Conservation (phyloP, 2,113 vertebrate species). For the Galemys pyrenaicus region DNA sequence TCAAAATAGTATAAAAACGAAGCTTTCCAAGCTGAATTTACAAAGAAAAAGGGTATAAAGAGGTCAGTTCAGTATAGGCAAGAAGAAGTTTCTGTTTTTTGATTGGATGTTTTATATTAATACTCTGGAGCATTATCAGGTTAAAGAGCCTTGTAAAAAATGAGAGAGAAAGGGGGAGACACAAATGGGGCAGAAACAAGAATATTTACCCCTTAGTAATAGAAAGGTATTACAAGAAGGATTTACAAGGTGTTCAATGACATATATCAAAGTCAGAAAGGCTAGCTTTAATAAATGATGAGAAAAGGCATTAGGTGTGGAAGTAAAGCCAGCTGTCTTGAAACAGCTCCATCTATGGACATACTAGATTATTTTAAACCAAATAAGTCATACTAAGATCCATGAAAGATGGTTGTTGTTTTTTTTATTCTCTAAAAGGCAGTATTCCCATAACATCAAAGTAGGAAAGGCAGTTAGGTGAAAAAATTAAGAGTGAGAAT, state of each 20-base stretch:
- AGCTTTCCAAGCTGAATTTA: constrained; percentile 47
- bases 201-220: constrained; percentile 41
- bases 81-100: background rate
- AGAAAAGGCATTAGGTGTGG: background rate
- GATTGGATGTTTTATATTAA: constrained; percentile 59
- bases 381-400: background rate
- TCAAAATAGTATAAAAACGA: constrained; percentile 43
- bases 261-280: constrained; percentile 36
- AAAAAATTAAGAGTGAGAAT: constrained; percentile 14
- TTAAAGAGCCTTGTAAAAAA: constrained; percentile 56
- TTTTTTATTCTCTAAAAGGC: background rate
- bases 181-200: constrained; percentile 39
- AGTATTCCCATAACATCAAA: background rate
- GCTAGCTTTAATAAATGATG: constrained; percentile 42
- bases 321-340: background rate
- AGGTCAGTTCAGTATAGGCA: background rate
- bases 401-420: background rate
- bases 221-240: constrained; percentile 42
- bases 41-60: constrained; percentile 31
- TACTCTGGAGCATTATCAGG: constrained; percentile 52
- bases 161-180: constrained; percentile 16
- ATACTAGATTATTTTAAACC: background rate
- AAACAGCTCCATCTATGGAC: background rate
- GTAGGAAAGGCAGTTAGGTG: background rate
- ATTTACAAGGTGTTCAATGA: constrained; percentile 34